Percentiles rank a stretch among this genome's conserved stretches.
phyloP scores from a whole-genome alignment of 2,888 invertebrate genomes.

The Polymixis flavicincta region DNA sequence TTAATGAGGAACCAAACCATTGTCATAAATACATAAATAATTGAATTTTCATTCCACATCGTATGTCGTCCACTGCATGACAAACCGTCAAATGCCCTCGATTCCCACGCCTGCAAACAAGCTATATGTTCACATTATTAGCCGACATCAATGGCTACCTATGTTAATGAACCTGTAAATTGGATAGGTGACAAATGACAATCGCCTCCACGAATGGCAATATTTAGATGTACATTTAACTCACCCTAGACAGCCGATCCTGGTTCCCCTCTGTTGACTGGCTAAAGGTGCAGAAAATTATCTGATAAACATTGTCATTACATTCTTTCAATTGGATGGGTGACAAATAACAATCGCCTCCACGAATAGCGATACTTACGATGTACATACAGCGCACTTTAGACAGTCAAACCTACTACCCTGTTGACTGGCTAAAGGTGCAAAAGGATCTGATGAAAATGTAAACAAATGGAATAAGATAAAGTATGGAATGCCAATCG shows the following conservation, averaged over 20 bases:
- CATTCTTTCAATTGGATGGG: background rate
- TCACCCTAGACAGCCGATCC: background rate
- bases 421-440: background rate
- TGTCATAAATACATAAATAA: background rate
- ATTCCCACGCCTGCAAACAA: slow-evolving; percentile 13
- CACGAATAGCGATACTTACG: background rate
- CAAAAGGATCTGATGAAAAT: background rate
- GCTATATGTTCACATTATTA: slow-evolving; percentile 7
- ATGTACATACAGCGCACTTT: background rate
- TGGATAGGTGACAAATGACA: background rate
- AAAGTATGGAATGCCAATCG: background rate
- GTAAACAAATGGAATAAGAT: background rate
- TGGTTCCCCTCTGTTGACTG: background rate
- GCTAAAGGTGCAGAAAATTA: too few species aligned
- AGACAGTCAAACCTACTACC: background rate
- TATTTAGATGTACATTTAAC: background rate
- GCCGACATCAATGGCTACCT: background rate
- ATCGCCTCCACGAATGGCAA: background rate
- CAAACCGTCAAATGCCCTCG: slow-evolving; percentile 9
- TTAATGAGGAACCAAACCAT: background rate
- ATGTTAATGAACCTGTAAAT: background rate
- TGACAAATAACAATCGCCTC: background rate
- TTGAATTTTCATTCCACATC: slow-evolving; percentile 3
- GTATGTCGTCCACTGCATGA: slow-evolving; percentile 3
- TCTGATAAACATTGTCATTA: too few species aligned